Percentiles rank a stretch among this genome's conserved stretches.
phyloP scores from a whole-genome alignment of 2,888 invertebrate genomes.

The Aphrophora alni region DNA sequence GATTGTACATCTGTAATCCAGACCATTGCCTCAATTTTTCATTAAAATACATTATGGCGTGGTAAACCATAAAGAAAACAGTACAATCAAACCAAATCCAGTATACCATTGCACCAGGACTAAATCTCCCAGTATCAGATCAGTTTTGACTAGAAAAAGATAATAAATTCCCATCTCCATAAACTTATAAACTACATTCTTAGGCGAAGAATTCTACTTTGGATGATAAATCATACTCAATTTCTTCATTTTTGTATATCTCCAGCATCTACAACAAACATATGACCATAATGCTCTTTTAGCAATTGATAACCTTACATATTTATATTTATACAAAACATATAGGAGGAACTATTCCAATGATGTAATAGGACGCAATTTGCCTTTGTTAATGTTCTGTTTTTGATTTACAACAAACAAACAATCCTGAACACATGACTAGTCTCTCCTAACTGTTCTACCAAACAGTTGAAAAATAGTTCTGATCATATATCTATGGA shows the following conservation, averaged over 20 bases:
- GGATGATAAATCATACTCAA: slow-evolving; percentile 86
- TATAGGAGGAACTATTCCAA: no score
- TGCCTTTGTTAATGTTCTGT: no score
- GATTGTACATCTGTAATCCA: neutral
- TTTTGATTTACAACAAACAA: no score
- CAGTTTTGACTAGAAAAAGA: neutral
- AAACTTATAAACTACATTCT: slow-evolving; percentile 50
- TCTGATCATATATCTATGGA: no score
- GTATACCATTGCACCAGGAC: neutral
- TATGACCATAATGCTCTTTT: slow-evolving; percentile 33
- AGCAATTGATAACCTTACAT: neutral
- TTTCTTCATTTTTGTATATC: slow-evolving; percentile 92
- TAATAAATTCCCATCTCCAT: neutral
- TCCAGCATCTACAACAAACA: slow-evolving; percentile 76
- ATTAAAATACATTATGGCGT: neutral
- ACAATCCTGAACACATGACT: no score
- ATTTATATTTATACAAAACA: no score
- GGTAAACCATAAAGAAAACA: neutral
- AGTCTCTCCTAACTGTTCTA: no score
- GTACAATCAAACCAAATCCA: neutral
- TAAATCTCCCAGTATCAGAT: neutral
- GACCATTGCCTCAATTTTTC: neutral
- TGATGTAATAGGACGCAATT: no score
- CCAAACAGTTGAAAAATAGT: no score
- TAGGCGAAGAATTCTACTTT: slow-evolving; percentile 91